A percentile compares a stretch with the other conserved stretches of the same genome.
These are phyloP conservation scores for Dasysyrphus albostriatus DNA, from an alignment of 2,888 invertebrate species.

Conservation along the genomic window DNA sequence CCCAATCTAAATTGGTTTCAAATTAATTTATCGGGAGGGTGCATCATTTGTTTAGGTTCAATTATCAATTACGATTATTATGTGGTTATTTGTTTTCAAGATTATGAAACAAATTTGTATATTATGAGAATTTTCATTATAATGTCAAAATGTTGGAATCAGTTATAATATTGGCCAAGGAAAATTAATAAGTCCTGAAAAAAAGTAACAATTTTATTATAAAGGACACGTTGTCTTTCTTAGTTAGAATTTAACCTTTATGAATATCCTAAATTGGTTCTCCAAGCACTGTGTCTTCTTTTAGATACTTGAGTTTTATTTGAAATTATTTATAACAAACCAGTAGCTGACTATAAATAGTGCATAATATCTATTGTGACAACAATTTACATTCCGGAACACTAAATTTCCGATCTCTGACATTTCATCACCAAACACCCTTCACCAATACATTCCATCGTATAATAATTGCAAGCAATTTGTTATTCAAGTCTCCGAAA, in stretches of 20 bases:
- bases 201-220: too few relatives aligned
- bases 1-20: conserved; percentile 16
- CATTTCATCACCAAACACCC: conserved; percentile 39
- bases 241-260: background rate
- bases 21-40: conserved; percentile 7
- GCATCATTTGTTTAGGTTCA: conserved; percentile 3
- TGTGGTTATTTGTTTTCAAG: conserved; percentile 5
- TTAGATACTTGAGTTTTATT: background rate
- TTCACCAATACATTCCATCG: conserved; percentile 1
- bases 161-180: too few relatives aligned
- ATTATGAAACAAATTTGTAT: background rate
- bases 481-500: conserved; percentile 12
- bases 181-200: too few relatives aligned
- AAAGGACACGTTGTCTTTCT: too few relatives aligned
- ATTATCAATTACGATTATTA: conserved; percentile 22
- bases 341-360: background rate
- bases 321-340: background rate
- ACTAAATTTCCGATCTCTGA: conserved; percentile 32
- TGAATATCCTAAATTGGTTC: background rate
- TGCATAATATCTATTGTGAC: background rate
- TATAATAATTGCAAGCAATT: conserved; percentile 52
- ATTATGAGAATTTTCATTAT: too few relatives aligned
- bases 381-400: conserved; percentile 16
- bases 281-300: background rate
- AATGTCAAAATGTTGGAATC: too few relatives aligned